Evolutionary conservation across 1,140 invertebrate species (phyloP), one percentile per base, ranked within the genome.

Genomic region (Caenorhabditis latens): DNA sequence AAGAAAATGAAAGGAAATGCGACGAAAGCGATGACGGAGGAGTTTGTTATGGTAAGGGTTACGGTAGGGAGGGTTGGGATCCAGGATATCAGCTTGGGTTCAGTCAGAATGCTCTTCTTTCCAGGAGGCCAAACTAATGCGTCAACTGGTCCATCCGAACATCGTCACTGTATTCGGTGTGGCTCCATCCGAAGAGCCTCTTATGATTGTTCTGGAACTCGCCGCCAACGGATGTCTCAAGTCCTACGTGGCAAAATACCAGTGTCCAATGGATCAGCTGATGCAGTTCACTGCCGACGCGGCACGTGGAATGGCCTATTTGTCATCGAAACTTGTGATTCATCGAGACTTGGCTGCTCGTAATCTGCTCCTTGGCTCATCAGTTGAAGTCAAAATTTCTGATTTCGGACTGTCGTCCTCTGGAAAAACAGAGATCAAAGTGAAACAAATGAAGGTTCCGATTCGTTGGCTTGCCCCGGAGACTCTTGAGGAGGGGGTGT

Each of bases 21-120:
- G 46, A 96, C 97, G 0, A 97, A 99, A 88, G 97, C 98, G 91
- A 96, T 98, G 92, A 97, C 98, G 91, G 95, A 96, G 84, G 98
- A 98, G 90, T 99, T 99, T 94, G 63, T 90, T 53, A 90, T 90
- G 46, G 97, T 53, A 13, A 53, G 50, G 32, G 32, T 32, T 32
- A 32, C 32, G 32, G 32, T 32, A 32, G 32, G 0, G 32, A 32
- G 32, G 32, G 32, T 32, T 0, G 32, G 32, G 32, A 32, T 32
- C 32, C 32, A 32, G 32, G 32, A 32, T 32, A n/a, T n/a, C n/a
- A n/a, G n/a, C n/a, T n/a, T n/a, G n/a, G n/a, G n/a, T n/a, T n/a
- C n/a, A n/a, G n/a, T n/a, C n/a, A n/a, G n/a, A n/a, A n/a, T n/a
- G n/a, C n/a, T n/a, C n/a, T n/a, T 53, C 16, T 53, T 53, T 84